Evolutionary conservation across 1,140 invertebrate species (phyloP).

Genomic region (Rhopalosiphum maidis): DNA sequence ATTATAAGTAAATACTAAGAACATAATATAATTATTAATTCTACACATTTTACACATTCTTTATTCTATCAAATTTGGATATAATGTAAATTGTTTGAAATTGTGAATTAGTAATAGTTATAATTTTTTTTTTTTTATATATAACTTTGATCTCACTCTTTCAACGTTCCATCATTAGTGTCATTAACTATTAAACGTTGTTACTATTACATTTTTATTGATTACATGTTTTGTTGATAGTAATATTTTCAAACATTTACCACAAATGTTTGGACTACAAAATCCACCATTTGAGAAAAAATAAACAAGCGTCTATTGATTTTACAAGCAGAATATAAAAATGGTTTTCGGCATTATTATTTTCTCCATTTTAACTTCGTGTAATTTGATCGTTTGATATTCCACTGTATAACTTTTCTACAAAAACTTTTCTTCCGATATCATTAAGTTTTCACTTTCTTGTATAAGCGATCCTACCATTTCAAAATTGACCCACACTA

Average conservation of each 20-base stretch:
- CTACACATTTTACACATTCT: neutral
- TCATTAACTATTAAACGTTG: neutral
- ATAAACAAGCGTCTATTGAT: neutral
- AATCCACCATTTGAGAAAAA: neutral
- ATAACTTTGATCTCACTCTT: neutral
- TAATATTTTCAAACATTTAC: neutral
- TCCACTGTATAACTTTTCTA: neutral
- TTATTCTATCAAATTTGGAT: neutral
- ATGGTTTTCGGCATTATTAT: neutral
- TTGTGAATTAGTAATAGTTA: neutral
- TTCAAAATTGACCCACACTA: neutral
- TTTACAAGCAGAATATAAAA: neutral
- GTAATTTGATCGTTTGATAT: constrained; percentile 20
- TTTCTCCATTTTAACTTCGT: neutral
- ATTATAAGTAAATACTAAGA: neutral
- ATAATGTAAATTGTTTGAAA: neutral
- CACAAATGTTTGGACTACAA: neutral
- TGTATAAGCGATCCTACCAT: neutral
- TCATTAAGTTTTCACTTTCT: neutral
- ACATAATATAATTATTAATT: too few relatives aligned
- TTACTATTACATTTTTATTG: neutral
- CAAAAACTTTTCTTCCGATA: neutral
- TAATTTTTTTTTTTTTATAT: too few relatives aligned
- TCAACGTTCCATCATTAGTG: neutral
- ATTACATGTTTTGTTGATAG: neutral